phyloP scores from a whole-genome alignment of 30 jellyfish, hydroid and myxozoan species.

The Phacellophora camtschatica region DNA sequence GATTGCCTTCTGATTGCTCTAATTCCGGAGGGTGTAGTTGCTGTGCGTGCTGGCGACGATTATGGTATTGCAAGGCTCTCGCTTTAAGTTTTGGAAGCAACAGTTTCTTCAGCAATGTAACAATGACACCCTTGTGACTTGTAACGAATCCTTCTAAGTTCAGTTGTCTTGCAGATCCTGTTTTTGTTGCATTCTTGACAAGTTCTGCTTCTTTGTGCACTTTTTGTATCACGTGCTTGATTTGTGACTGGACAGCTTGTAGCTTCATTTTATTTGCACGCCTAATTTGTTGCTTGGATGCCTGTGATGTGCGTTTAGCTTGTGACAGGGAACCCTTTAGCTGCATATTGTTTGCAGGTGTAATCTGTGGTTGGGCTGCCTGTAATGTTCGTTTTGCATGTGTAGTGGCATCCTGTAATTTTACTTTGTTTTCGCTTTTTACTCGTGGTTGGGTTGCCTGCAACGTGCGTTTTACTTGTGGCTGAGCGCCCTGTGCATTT shows the following conservation, averaged over 20 bases:
- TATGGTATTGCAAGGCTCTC: slow-evolving; percentile 38
- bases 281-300: neutral
- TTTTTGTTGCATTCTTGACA: neutral
- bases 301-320: neutral
- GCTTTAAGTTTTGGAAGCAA: slow-evolving; percentile 61
- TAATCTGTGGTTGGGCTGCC: too few species aligned
- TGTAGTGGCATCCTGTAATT: too few species aligned
- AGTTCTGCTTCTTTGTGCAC: neutral
- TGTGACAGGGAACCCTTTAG: too few species aligned
- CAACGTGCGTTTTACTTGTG: too few species aligned
- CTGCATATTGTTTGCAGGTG: too few species aligned
- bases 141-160: slow-evolving; percentile 36
- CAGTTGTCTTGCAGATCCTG: slow-evolving; percentile 2
- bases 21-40: neutral
- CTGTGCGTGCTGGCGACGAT: neutral
- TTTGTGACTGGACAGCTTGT: neutral
- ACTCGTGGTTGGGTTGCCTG: too few species aligned
- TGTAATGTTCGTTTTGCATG: neutral
- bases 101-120: slow-evolving; percentile 11
- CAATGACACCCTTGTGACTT: slow-evolving; percentile 55
- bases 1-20: slow-evolving; percentile 30
- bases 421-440: too few species aligned
- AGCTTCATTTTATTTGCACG: neutral
- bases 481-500: too few species aligned
- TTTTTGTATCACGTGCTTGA: neutral